Percentiles rank a stretch among this genome's conserved stretches.
Evolutionary conservation across 2,113 vertebrate species (phyloP).

Genomic region (Pelecanus crispus): DNA sequence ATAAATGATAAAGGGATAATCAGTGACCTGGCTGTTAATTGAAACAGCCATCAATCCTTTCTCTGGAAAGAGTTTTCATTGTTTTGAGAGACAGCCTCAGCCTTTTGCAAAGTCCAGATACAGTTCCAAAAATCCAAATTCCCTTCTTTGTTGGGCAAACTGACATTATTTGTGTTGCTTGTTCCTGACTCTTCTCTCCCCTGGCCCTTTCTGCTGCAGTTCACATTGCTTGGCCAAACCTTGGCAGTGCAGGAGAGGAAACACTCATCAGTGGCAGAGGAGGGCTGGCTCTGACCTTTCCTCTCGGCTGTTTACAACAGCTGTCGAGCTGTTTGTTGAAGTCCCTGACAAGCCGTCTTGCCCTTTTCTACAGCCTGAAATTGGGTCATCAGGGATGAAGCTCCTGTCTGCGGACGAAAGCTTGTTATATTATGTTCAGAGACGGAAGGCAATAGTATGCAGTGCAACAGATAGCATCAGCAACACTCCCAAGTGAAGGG

Average conservation of each 20-base stretch:
- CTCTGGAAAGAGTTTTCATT: background rate
- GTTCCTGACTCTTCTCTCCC: background rate
- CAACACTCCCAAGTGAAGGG: background rate
- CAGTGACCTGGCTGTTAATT: background rate
- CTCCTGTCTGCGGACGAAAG: background rate
- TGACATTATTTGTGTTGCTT: background rate
- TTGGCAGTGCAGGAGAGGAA: background rate
- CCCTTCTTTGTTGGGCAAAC: background rate
- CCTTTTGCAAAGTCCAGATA: background rate
- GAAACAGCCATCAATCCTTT: background rate
- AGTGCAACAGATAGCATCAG: background rate
- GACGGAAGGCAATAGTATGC: background rate
- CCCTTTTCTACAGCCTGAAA: background rate
- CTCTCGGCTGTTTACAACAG: background rate
- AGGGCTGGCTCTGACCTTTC: conserved; percentile 4
- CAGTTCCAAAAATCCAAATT: background rate
- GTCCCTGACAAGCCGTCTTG: background rate
- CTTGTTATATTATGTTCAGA: background rate
- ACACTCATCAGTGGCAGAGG: background rate
- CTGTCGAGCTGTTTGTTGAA: background rate
- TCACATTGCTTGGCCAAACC: background rate
- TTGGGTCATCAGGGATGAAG: background rate
- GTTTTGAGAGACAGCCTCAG: background rate
- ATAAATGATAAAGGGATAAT: background rate
- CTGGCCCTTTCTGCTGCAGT: background rate